Evolutionary conservation across 2,797 vertebrate genomes (phyloP), one percentile per base, ranked within the genome.

Genomic region (Platalea minor): DNA sequence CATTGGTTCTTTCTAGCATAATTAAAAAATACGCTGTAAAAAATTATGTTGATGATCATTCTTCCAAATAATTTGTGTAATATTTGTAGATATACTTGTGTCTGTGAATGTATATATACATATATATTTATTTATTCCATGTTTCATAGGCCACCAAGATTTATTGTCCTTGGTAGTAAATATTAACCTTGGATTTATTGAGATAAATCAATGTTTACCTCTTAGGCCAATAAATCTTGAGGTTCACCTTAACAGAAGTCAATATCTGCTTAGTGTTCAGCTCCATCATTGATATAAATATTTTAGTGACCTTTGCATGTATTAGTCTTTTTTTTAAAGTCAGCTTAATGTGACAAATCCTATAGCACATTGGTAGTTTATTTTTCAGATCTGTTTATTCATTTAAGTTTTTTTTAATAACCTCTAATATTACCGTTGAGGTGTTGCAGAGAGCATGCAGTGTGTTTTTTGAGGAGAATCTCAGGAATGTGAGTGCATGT

Each of bases 161-260:
- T 98, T 98, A 98, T 98, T 98, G 97, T 97, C 88, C 95, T 96
- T 97, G 84, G 96, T 96, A 94, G 97, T 96, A 98, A 98, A 97
- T 98, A 98, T 98, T 98, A 97, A 97, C 97, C 97, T 98, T 94
- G 96, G 94, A 95, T 97, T 97, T 97, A 97, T 98, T 31, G 29
- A 54, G 53, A 54, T 33, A 54, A 54, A 54, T 98, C 98, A 97
- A 7, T 95, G 96, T 97, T 98, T 97, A 97, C 97, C 89, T 97
- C 97, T 96, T 78, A 50, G 85, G 78, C 95, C 97, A 98, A 98
- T 98, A 98, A 98, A 98, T 98, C 97, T 97, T 97, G 96, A 92
- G 96, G 94, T 98, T 97, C 97, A 98, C 97, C 95, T 96, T 96
- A 98, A 97, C 97, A 97, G 97, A 98, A 98, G 97, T 98, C 97